A percentile compares a stretch with the other conserved stretches of the same genome.
These are phyloP conservation scores for Oreochromis niloticus DNA, from an alignment of 2,113 vertebrate species.

Conservation along the genomic window DNA sequence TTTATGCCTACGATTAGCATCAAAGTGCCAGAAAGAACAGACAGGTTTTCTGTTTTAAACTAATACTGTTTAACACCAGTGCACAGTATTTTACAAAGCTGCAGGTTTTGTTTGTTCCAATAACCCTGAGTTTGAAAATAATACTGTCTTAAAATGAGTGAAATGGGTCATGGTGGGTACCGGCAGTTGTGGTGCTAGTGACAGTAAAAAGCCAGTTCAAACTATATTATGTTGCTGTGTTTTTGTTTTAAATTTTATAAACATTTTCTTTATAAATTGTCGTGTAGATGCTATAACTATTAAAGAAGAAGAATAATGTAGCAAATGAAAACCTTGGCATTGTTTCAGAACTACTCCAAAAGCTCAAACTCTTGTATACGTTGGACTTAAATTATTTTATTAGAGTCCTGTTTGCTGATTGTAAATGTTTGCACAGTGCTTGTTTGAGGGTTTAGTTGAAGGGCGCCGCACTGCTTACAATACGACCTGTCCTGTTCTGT, in stretches of 20 bases:
- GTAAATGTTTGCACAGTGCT: background rate
- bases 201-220: background rate
- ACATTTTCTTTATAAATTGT: background rate
- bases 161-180: background rate
- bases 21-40: background rate
- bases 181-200: background rate
- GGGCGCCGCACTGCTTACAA: background rate
- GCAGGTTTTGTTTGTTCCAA: background rate
- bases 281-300: background rate
- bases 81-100: background rate
- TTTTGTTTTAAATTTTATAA: background rate
- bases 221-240: background rate
- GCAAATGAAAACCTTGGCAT: background rate
- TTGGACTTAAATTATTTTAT: background rate
- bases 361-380: background rate
- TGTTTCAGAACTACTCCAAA: background rate
- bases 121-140: background rate
- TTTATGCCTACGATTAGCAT: background rate
- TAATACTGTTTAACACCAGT: background rate
- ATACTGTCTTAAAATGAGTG: background rate
- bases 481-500: background rate
- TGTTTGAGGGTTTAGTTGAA: background rate
- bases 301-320: background rate
- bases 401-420: background rate
- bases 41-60: background rate